A percentile compares a stretch with the other conserved stretches of the same genome.
Conservation (phyloP, 2,888 invertebrate species). For the Melikaiella ostensackeni region DNA sequence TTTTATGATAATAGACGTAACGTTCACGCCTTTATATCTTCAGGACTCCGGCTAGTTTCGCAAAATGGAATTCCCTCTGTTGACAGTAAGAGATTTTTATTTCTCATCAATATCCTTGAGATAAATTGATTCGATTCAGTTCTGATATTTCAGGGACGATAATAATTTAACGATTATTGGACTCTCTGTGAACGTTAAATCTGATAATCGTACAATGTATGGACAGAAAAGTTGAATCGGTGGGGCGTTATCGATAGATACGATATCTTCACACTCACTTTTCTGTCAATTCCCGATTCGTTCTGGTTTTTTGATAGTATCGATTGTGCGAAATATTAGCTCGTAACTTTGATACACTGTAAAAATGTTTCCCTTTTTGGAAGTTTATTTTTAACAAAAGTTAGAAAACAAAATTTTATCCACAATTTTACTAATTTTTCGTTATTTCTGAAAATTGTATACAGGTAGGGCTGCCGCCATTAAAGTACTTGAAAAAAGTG, state of each 20-base stretch:
- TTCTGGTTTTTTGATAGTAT: background rate
- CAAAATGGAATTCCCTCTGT: background rate
- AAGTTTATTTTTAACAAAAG: background rate
- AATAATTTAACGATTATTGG: background rate
- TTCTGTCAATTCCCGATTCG: constrained; percentile 1
- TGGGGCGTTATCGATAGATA: constrained; percentile 64
- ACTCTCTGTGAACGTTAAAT: background rate
- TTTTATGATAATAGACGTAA: constrained; percentile 3
- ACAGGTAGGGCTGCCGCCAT: too few species aligned
- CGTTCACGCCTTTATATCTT: background rate
- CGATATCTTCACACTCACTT: constrained; percentile 53
- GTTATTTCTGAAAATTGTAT: background rate
- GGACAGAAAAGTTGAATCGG: constrained; percentile 19
- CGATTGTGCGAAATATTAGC: background rate
- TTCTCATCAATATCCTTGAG: background rate
- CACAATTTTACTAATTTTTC: background rate
- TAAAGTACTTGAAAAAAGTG: too few species aligned
- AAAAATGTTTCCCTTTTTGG: background rate
- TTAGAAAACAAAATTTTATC: background rate
- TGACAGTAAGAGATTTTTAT: background rate
- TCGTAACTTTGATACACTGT: background rate
- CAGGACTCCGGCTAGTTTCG: background rate
- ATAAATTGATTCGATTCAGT: background rate
- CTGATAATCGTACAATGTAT: background rate
- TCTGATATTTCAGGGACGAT: background rate